phyloP scores from a whole-genome alignment of 1,140 invertebrate species.

The Diabrotica virgifera region DNA sequence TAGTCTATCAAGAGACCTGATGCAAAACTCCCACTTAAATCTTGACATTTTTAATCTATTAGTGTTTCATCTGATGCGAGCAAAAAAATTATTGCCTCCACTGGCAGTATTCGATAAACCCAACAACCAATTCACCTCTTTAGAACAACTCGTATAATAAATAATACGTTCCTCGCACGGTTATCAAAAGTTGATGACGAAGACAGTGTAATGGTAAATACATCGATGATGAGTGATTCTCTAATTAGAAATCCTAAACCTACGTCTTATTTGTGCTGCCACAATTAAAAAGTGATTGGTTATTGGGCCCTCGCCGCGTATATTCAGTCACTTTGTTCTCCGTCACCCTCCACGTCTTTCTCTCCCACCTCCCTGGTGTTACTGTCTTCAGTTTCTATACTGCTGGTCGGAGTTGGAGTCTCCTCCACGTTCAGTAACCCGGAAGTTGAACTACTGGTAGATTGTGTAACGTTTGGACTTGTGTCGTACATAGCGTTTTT shows the following conservation, averaged over 20 bases:
- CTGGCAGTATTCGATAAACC: no score
- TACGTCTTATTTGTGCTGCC: conserved; percentile 41
- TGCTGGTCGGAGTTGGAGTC: conserved; percentile 59
- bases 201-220: conserved; percentile 27
- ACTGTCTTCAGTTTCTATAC: conserved; percentile 59
- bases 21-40: no score
- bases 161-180: no score
- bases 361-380: conserved; percentile 55
- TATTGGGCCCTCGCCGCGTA: conserved; percentile 35
- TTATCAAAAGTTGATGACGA: background rate
- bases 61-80: no score
- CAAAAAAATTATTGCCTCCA: no score
- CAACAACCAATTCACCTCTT: no score
- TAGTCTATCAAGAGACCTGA: no score
- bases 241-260: conserved; percentile 23
- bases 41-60: no score
- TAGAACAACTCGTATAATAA: no score
- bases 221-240: conserved; percentile 25
- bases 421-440: conserved; percentile 47
- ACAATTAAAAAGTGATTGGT: conserved; percentile 32
- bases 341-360: conserved; percentile 57
- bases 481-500: conserved; percentile 31
- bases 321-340: conserved; percentile 57
- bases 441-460: conserved; percentile 25
- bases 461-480: conserved; percentile 31